Conservation (phyloP, 1,140 invertebrate species). For the Temnothorax longispinosus region DNA sequence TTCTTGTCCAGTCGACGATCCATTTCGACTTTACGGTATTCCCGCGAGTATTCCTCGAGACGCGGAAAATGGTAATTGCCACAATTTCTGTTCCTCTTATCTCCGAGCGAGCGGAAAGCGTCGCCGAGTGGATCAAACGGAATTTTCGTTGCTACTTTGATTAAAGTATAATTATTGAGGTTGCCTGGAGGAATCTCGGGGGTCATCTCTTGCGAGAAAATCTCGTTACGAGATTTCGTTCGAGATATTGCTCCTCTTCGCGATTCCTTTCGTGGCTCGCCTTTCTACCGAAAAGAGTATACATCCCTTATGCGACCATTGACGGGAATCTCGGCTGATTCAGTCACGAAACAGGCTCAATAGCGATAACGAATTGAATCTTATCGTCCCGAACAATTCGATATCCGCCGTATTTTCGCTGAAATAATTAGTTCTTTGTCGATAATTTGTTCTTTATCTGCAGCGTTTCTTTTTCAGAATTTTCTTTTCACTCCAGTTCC, state of each 20-base stretch:
- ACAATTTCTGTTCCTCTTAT: slow-evolving; percentile 52
- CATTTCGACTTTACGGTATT: slow-evolving; percentile 18
- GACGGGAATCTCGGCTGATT: background rate
- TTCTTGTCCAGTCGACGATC: slow-evolving; percentile 20
- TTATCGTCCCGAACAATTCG: background rate
- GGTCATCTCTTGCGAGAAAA: slow-evolving; percentile 39
- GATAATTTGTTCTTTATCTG: background rate
- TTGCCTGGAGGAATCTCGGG: slow-evolving; percentile 42
- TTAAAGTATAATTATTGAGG: slow-evolving; percentile 68
- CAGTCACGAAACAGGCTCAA: background rate
- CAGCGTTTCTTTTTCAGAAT: background rate
- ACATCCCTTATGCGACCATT: background rate
- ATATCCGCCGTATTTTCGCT: background rate
- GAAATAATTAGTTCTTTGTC: slow-evolving; percentile 9
- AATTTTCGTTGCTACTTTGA: slow-evolving; percentile 66
- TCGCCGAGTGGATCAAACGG: slow-evolving; percentile 36
- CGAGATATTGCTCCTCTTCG: slow-evolving; percentile 12
- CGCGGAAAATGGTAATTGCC: slow-evolving; percentile 57
- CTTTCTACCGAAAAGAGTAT: background rate
- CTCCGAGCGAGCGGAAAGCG: background rate
- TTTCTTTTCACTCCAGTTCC: background rate
- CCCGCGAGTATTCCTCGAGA: slow-evolving; percentile 19
- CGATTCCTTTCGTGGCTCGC: background rate
- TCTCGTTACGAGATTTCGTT: slow-evolving; percentile 57
- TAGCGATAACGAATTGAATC: slow-evolving; percentile 4